phyloP scores from a whole-genome alignment of 1,140 invertebrate species.

The Cryptotermes secundus region DNA sequence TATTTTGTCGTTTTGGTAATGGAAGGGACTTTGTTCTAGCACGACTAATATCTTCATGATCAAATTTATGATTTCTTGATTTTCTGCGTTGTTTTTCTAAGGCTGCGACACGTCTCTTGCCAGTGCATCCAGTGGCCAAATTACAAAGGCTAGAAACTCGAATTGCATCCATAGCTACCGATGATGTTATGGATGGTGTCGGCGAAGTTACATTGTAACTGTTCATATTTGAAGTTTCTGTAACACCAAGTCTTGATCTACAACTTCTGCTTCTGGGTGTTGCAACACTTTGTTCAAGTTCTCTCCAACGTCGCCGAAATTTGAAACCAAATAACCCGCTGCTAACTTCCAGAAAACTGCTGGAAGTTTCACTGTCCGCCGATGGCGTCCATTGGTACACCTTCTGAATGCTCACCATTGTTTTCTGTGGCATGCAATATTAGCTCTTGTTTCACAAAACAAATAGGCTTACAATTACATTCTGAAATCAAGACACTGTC shows the following conservation, averaged over 20 bases:
- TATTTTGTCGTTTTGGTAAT: slow-evolving; percentile 10
- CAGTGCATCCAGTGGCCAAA: background rate
- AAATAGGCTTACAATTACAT: too few species aligned
- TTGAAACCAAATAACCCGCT: slow-evolving; percentile 35
- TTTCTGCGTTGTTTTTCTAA: slow-evolving; percentile 28
- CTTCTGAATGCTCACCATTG: slow-evolving; percentile 29
- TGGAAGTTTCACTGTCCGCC: slow-evolving; percentile 1
- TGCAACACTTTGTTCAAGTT: slow-evolving; percentile 34
- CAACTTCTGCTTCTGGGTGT: slow-evolving; percentile 23
- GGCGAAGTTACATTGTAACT: slow-evolving; percentile 34
- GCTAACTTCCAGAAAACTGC: slow-evolving; percentile 23
- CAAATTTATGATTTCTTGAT: background rate
- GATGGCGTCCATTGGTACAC: slow-evolving; percentile 31
- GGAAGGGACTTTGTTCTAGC: slow-evolving; percentile 20
- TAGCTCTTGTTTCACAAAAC: too few species aligned
- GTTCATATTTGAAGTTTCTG: slow-evolving; percentile 20
- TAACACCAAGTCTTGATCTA: slow-evolving; percentile 21
- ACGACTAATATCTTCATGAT: background rate
- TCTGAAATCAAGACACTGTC: too few species aligned
- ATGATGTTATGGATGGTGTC: background rate
- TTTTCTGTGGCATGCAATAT: too few species aligned
- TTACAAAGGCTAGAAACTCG: background rate
- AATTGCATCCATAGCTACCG: background rate
- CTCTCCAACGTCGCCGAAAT: slow-evolving; percentile 37
- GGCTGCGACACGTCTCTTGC: background rate